These are phyloP conservation scores for Heteromurus nitidus DNA, from an alignment of 2,888 invertebrate genomes.

Conservation along the genomic window DNA sequence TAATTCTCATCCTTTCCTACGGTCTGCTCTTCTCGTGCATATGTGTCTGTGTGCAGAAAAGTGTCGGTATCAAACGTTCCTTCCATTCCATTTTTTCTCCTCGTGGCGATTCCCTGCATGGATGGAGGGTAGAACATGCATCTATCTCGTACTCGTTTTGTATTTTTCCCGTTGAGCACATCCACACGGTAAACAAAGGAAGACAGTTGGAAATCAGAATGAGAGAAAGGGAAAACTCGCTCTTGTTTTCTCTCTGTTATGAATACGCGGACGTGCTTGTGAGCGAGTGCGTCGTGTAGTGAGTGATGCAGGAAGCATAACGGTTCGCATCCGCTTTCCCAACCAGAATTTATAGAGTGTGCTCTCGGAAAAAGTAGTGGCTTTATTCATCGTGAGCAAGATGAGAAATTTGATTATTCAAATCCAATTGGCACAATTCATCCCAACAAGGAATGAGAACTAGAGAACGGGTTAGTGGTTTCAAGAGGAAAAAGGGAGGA, in stretches of 20 bases:
- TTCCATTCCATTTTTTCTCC: too few relatives aligned
- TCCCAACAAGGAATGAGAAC: conserved; percentile 37
- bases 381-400: conserved; percentile 61
- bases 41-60: not conserved
- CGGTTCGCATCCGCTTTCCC: conserved; percentile 47
- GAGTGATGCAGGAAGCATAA: conserved; percentile 64
- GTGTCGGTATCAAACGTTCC: not conserved
- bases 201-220: conserved; percentile 18
- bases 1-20: conserved; percentile 6
- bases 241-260: not conserved
- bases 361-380: conserved; percentile 61
- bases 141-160: conserved; percentile 22
- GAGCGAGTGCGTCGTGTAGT: too few relatives aligned
- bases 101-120: too few relatives aligned
- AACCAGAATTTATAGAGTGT: conserved; percentile 63
- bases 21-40: not conserved
- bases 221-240: not conserved
- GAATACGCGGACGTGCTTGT: conserved; percentile 25
- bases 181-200: conserved; percentile 7
- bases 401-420: conserved; percentile 67
- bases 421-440: conserved; percentile 67
- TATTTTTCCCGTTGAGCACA: not conserved
- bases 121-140: too few relatives aligned
- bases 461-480: conserved; percentile 12
- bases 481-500: conserved; percentile 23